Evolutionary conservation across 2,113 vertebrate species (phyloP), one percentile per base, ranked within the genome.

Genomic region (Lontra canadensis): DNA sequence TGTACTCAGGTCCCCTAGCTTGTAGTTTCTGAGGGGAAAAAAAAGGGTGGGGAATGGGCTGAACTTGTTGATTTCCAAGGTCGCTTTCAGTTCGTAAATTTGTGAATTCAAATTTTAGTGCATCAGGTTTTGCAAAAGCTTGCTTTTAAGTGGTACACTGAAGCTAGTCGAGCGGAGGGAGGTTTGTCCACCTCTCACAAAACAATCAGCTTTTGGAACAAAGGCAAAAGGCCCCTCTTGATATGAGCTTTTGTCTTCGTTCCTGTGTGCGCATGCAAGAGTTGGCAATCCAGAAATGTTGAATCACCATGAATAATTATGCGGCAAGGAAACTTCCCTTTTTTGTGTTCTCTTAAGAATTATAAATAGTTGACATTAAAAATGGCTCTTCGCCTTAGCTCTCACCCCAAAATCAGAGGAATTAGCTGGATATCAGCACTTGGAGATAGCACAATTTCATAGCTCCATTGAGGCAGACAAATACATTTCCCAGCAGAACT

Each of bases 281-380:
- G 71, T 1, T 21, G 14, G 55, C 67, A 9, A 18, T 42, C 65
- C 52, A 31, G 34, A 95, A 81, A 67, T 61, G 69, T 18, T 84
- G 74, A 82, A 39, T 44, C 61, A 57, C 55, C 55, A 0, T 0
- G 1, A 71, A 36, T 57, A 92, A 85, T 65, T 92, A 78, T 34
- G 36, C 17, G 31, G 23, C 59, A 57, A 36, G 47, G 69, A 49
- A 36, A 63, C 20, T n/a, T 47, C 21, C 7, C 52, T 78, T 79
- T 61, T 82, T 65, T 90, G 81, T 39, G 14, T 79, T 94, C 65
- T 90, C 67, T 93, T 25, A 36, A 89, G 44, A 96, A 95, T 97
- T 88, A 79, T 47, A 71, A 88, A 57, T 80, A 92, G 92, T 59
- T 3, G 0, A 65, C 74, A 85, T 90, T 90, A 52, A 83, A 76